These are phyloP conservation scores for Palloptera scutellata DNA, from an alignment of 2,888 invertebrate genomes.

Conservation along the genomic window DNA sequence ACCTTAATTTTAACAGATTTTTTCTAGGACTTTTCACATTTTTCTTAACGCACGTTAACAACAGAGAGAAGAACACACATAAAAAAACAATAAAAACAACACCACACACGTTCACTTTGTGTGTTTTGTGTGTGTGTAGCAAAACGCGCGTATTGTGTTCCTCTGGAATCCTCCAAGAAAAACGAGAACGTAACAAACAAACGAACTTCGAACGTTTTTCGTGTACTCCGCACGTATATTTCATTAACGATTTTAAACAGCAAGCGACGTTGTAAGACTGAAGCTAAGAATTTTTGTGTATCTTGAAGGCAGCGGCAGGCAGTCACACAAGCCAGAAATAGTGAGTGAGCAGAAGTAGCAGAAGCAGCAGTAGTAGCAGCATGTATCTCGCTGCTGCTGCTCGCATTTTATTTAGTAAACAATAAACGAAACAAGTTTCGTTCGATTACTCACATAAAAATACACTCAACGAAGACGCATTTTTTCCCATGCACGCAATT, in stretches of 20 bases:
- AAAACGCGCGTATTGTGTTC: too few relatives aligned
- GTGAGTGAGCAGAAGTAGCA: conserved; percentile 25
- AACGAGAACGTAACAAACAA: too few relatives aligned
- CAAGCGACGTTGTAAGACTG: conserved; percentile 57
- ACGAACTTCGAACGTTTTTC: too few relatives aligned
- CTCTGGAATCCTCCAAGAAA: too few relatives aligned
- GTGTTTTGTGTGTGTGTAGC: conserved; percentile 33
- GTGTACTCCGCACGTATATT: conserved; percentile 19
- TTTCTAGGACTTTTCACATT: neutral
- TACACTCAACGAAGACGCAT: too few relatives aligned
- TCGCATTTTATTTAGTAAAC: too few relatives aligned
- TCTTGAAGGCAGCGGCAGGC: conserved; percentile 38
- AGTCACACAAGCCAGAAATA: too few relatives aligned
- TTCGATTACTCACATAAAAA: too few relatives aligned
- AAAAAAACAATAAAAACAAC: neutral
- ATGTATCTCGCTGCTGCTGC: conserved; percentile 14
- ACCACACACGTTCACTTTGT: neutral
- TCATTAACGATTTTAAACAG: conserved; percentile 44
- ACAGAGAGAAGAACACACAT: neutral
- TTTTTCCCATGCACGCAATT: too few relatives aligned
- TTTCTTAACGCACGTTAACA: neutral
- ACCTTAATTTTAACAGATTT: too few relatives aligned
- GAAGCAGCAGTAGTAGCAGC: conserved; percentile 8
- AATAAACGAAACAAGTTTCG: too few relatives aligned
- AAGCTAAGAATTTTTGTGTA: conserved; percentile 47